Evolutionary conservation across 2,888 invertebrate species (phyloP).

Genomic region (Ormyrus thymus): DNA sequence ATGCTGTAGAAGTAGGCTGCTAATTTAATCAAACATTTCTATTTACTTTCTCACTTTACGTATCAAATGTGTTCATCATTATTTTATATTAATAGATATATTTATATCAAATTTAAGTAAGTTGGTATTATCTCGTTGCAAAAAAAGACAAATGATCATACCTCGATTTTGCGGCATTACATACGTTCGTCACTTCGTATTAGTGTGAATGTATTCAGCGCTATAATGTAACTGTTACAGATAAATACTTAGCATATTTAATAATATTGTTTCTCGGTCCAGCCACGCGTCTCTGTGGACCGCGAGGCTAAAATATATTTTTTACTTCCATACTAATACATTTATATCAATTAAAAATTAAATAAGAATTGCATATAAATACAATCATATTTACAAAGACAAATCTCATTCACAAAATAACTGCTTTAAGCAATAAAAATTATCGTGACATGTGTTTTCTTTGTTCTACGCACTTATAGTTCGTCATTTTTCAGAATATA

Average conservation of each 20-base stretch:
- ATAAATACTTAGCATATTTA: constrained; percentile 52
- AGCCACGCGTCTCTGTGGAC: constrained; percentile 72
- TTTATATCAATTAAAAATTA: no score
- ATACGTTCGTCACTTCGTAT: constrained; percentile 66
- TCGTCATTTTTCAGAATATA: no score
- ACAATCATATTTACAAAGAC: no score
- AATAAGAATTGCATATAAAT: no score
- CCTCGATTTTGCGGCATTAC: constrained; percentile 60
- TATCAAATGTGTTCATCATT: constrained; percentile 47
- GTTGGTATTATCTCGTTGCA: constrained; percentile 39
- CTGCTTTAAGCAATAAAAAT: no score
- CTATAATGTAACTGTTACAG: constrained; percentile 54
- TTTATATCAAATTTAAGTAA: constrained; percentile 38
- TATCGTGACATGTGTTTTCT: no score
- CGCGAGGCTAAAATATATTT: constrained; percentile 62
- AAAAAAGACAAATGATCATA: constrained; percentile 51
- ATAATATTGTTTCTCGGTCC: constrained; percentile 75
- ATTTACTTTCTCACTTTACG: constrained; percentile 49
- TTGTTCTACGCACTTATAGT: no score
- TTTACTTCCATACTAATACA: no score
- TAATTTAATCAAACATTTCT: constrained; percentile 58
- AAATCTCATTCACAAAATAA: no score
- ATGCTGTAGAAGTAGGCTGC: constrained; percentile 68
- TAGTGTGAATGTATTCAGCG: constrained; percentile 41
- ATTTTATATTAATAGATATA: constrained; percentile 15